Percentiles rank a stretch among this genome's conserved stretches.
Evolutionary conservation across 2,888 invertebrate genomes (phyloP).

Genomic region (Heliconius ismenius): DNA sequence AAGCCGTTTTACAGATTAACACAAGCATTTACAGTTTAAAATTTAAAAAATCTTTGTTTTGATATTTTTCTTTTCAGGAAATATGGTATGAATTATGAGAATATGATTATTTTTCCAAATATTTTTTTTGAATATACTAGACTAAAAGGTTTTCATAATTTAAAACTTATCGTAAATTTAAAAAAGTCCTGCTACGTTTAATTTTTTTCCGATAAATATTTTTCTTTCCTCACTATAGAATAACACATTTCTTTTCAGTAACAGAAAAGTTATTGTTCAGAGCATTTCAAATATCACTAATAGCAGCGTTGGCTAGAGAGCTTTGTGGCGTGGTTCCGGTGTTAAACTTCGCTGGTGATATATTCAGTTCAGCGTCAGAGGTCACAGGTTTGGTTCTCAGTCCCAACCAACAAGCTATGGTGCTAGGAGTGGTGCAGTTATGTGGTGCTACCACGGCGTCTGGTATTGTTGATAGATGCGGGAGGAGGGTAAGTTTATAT

Average conservation of each 20-base stretch:
- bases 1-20: no score
- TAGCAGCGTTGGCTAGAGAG: constrained; percentile 48
- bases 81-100: no score
- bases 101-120: no score
- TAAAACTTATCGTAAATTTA: no score
- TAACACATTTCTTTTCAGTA: constrained; percentile 40
- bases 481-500: constrained; percentile 46
- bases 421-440: constrained; percentile 48
- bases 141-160: no score
- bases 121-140: no score
- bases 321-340: constrained; percentile 53
- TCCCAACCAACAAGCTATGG: constrained; percentile 51
- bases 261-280: constrained; percentile 47
- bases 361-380: constrained; percentile 47
- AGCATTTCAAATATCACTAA: constrained; percentile 50
- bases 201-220: no score
- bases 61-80: no score
- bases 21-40: no score
- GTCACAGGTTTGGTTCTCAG: constrained; percentile 44
- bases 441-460: constrained; percentile 48
- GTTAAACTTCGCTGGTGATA: constrained; percentile 51
- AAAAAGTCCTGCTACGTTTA: no score
- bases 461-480: constrained; percentile 48
- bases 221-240: no score
- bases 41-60: no score